These are phyloP conservation scores for Melitaea cinxia DNA, from an alignment of 1,140 invertebrate species.

Conservation along the genomic window DNA sequence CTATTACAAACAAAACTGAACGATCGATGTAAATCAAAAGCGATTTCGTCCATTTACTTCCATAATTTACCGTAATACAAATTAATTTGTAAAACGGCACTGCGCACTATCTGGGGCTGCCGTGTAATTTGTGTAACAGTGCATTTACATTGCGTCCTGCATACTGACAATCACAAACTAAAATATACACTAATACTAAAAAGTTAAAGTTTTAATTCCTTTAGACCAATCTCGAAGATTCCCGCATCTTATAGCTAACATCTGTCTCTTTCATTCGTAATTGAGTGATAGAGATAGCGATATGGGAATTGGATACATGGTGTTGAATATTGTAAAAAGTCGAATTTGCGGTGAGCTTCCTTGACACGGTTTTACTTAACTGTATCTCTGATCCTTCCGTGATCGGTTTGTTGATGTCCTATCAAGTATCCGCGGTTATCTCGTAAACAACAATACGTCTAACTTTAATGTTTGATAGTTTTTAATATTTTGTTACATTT, in stretches of 20 bases:
- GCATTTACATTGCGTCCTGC: constrained; percentile 14
- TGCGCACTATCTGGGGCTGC: constrained; percentile 14
- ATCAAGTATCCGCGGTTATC: neutral
- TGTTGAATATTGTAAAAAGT: constrained; percentile 6
- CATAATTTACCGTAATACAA: constrained; percentile 9
- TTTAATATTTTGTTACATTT: too few relatives aligned
- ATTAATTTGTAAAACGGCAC: constrained; percentile 24
- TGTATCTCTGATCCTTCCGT: constrained; percentile 10
- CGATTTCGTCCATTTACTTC: neutral
- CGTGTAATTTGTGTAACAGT: constrained; percentile 28
- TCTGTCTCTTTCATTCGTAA: neutral
- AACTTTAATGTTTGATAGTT: too few relatives aligned
- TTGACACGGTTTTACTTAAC: constrained; percentile 19
- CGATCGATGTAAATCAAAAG: neutral
- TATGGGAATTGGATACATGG: constrained; percentile 3
- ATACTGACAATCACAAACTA: neutral
- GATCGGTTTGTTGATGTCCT: neutral
- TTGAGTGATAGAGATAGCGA: neutral
- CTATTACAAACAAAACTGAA: neutral
- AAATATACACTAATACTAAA: neutral
- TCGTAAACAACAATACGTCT: too few relatives aligned
- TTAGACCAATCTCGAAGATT: neutral
- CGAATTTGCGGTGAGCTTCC: constrained; percentile 18
- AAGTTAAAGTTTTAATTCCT: neutral
- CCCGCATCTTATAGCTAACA: neutral